A percentile compares a stretch with the other conserved stretches of the same genome.
Conservation (phyloP, 1,140 invertebrate genomes). For the Apis laboriosa region DNA sequence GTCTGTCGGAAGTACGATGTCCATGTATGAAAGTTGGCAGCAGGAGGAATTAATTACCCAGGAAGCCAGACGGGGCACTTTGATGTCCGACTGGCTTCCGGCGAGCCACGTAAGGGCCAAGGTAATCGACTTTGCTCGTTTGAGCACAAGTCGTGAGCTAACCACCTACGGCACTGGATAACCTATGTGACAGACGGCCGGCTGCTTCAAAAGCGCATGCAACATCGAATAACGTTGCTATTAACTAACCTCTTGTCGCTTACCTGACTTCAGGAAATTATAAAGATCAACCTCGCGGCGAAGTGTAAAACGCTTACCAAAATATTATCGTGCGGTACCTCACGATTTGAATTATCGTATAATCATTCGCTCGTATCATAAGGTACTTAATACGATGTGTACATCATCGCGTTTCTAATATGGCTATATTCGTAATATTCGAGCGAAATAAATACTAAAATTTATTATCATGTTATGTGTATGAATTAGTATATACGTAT, state of each 20-base stretch:
- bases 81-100: slow-evolving; percentile 72
- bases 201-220: slow-evolving; percentile 31
- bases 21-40: slow-evolving; percentile 42
- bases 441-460: too few species aligned
- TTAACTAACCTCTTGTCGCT: slow-evolving; percentile 13
- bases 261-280: not conserved
- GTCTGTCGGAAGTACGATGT: slow-evolving; percentile 11
- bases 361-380: too few species aligned
- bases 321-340: not conserved
- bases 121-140: slow-evolving; percentile 70
- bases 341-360: too few species aligned
- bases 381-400: too few species aligned
- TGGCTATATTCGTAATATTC: too few species aligned
- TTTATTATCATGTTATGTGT: too few species aligned
- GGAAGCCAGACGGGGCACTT: slow-evolving; percentile 69
- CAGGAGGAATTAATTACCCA: slow-evolving; percentile 72
- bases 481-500: too few species aligned
- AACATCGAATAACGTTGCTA: slow-evolving; percentile 35
- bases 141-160: slow-evolving; percentile 52
- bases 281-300: not conserved
- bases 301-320: not conserved
- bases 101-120: slow-evolving; percentile 66
- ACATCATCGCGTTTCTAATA: too few species aligned
- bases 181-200: slow-evolving; percentile 48
- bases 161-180: slow-evolving; percentile 55